Percentiles rank a stretch among this genome's conserved stretches.
phyloP scores from a whole-genome alignment of 1,140 invertebrate species.

The Paramacrobiotus metropolitanus region DNA sequence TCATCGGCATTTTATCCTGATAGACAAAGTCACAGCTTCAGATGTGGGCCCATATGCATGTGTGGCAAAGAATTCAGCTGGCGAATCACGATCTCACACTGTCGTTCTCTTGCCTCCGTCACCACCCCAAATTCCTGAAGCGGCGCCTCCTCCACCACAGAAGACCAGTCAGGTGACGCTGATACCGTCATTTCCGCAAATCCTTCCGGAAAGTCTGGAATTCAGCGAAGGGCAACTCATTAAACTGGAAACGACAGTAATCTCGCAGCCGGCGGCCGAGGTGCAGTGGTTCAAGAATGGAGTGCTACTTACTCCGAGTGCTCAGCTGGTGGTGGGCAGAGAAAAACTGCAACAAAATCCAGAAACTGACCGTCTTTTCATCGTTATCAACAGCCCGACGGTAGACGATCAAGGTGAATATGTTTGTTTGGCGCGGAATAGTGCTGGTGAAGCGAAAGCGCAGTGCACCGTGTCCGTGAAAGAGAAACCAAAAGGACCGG shows the following conservation, averaged over 20 bases:
- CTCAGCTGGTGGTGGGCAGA: not conserved
- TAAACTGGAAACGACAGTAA: not conserved
- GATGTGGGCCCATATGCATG: too few species aligned
- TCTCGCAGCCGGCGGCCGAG: constrained; percentile 22
- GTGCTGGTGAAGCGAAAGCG: not conserved
- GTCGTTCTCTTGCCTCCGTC: too few species aligned
- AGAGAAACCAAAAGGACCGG: not conserved
- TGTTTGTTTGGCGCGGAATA: not conserved
- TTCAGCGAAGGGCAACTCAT: constrained; percentile 21
- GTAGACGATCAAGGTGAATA: not conserved
- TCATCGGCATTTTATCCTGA: too few species aligned
- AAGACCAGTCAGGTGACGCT: too few species aligned
- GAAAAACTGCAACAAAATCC: not conserved
- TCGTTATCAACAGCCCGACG: not conserved
- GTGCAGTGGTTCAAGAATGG: constrained; percentile 21
- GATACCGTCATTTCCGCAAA: constrained; percentile 28
- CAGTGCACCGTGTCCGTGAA: not conserved
- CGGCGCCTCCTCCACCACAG: too few species aligned
- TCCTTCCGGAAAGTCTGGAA: constrained; percentile 38
- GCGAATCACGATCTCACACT: too few species aligned
- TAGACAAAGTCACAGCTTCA: too few species aligned
- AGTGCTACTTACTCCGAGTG: not conserved
- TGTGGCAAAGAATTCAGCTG: too few species aligned
- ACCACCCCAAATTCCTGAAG: too few species aligned
- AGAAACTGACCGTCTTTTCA: not conserved